phyloP scores from a whole-genome alignment of 2,797 vertebrate species.

The Sparidentex hasta region DNA sequence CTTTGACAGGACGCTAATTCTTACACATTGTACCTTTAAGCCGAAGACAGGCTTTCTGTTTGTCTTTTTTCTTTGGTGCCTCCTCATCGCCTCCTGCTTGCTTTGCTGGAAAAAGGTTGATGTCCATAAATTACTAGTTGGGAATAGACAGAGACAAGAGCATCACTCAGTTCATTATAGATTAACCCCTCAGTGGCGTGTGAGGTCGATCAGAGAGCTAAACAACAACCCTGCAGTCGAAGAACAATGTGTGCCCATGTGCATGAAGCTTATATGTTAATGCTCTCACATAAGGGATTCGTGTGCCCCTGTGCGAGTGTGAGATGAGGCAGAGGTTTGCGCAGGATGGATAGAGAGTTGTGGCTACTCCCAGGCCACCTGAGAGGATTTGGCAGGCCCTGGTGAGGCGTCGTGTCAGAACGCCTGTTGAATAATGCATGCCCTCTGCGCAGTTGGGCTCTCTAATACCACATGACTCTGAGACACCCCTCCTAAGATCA shows the following conservation, averaged over 20 bases:
- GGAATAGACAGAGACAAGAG: slow-evolving; percentile 56
- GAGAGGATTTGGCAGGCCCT: slow-evolving; percentile 83
- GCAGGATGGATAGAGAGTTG: slow-evolving; percentile 59
- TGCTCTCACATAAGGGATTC: slow-evolving; percentile 23
- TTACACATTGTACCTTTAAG: too few relatives aligned
- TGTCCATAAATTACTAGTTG: slow-evolving; percentile 64
- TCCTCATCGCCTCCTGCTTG: background rate
- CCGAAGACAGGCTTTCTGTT: background rate
- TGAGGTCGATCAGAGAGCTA: slow-evolving; percentile 61
- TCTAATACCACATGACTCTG: slow-evolving; percentile 89
- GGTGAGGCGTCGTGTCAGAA: slow-evolving; percentile 76
- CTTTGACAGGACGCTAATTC: too few relatives aligned
- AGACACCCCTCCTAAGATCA: slow-evolving; percentile 89
- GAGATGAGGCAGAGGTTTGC: slow-evolving; percentile 21
- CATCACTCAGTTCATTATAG: slow-evolving; percentile 71
- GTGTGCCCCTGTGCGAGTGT: slow-evolving; percentile 6
- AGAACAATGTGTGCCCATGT: slow-evolving; percentile 20
- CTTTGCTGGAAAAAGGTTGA: slow-evolving; percentile 54
- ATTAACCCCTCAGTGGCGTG: slow-evolving; percentile 71
- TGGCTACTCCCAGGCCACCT: slow-evolving; percentile 79
- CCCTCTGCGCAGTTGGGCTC: slow-evolving; percentile 85
- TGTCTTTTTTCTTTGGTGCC: background rate
- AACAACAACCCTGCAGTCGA: slow-evolving; percentile 55
- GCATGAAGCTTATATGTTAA: slow-evolving; percentile 8
- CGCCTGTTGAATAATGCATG: slow-evolving; percentile 93